Percentiles rank a stretch among this genome's conserved stretches.
Evolutionary conservation across 1,140 invertebrate genomes (phyloP).

Genomic region (Drosophila rufa): DNA sequence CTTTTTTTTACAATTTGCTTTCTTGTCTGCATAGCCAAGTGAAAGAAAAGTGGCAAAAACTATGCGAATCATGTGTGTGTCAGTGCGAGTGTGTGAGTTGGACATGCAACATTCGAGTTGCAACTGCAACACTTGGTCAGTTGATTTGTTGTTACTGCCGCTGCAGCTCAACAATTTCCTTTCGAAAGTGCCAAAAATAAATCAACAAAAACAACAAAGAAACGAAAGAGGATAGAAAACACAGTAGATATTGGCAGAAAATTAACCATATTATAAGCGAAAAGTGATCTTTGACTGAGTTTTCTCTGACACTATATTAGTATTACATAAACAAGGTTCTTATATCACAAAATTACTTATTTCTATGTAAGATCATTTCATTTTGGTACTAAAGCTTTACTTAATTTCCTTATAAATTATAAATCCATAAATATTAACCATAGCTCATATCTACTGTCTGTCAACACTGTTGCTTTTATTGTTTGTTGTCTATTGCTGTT

Average conservation of each 20-base stretch:
- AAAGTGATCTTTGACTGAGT: neutral
- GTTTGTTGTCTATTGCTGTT: constrained; percentile 19
- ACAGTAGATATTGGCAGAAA: constrained; percentile 41
- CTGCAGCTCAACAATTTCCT: constrained; percentile 36
- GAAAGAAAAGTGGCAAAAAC: constrained; percentile 59
- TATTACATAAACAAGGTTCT: constrained; percentile 10
- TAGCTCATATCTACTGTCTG: neutral
- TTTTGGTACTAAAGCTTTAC: too few relatives aligned
- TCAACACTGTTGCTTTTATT: constrained; percentile 10
- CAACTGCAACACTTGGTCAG: constrained; percentile 51
- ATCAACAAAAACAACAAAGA: neutral
- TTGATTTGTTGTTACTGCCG: constrained; percentile 21
- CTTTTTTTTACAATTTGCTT: constrained; percentile 1
- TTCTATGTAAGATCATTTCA: neutral
- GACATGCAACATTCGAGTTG: constrained; percentile 61
- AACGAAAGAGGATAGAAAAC: constrained; percentile 4
- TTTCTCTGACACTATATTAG: neutral
- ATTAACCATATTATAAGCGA: neutral
- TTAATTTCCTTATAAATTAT: too few relatives aligned
- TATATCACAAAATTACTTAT: neutral
- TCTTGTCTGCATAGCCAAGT: constrained; percentile 31
- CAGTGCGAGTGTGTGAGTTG: constrained; percentile 31
- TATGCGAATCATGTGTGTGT: constrained; percentile 23
- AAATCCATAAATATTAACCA: too few relatives aligned
- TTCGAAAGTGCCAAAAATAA: constrained; percentile 50